These are phyloP conservation scores for Thamnaconus septentrionalis DNA, from an alignment of 2,113 vertebrate genomes.

Conservation along the genomic window DNA sequence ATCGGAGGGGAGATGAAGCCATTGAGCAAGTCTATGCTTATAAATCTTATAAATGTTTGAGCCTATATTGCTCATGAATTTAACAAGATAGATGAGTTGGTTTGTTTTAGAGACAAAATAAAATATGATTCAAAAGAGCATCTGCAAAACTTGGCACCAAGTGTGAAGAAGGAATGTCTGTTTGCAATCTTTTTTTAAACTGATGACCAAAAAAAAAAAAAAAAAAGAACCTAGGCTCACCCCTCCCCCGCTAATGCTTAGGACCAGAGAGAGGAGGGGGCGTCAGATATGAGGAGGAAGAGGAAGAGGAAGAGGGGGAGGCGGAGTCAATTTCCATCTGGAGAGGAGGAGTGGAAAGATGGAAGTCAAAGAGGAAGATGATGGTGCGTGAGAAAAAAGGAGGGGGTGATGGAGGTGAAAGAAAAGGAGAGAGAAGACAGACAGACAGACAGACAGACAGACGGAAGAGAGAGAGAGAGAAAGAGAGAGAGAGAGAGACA, in stretches of 20 bases:
- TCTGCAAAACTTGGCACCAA: conserved; percentile 45
- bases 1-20: too few relatives aligned
- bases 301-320: conserved; percentile 64
- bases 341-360: conserved; percentile 15
- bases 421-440: conserved; percentile 63
- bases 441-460: conserved; percentile 56
- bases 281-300: conserved; percentile 65
- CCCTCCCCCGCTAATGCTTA: conserved; percentile 62
- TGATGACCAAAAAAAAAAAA: conserved; percentile 33
- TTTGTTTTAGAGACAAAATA: neutral
- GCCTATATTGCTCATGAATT: too few relatives aligned
- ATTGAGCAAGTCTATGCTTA: too few relatives aligned
- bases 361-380: conserved; percentile 29
- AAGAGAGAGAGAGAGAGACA: conserved; percentile 67
- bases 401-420: conserved; percentile 52
- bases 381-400: conserved; percentile 38
- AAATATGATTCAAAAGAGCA: conserved; percentile 25
- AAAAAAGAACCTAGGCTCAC: neutral
- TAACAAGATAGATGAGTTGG: neutral
- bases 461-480: conserved; percentile 53
- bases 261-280: conserved; percentile 60
- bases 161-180: conserved; percentile 31
- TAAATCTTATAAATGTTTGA: too few relatives aligned
- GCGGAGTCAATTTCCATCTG: conserved; percentile 69
- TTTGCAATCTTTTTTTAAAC: conserved; percentile 27